A percentile compares a stretch with the other conserved stretches of the same genome.
Evolutionary conservation across 2,113 vertebrate species (phyloP).

Genomic region (Cheilinus undulatus): DNA sequence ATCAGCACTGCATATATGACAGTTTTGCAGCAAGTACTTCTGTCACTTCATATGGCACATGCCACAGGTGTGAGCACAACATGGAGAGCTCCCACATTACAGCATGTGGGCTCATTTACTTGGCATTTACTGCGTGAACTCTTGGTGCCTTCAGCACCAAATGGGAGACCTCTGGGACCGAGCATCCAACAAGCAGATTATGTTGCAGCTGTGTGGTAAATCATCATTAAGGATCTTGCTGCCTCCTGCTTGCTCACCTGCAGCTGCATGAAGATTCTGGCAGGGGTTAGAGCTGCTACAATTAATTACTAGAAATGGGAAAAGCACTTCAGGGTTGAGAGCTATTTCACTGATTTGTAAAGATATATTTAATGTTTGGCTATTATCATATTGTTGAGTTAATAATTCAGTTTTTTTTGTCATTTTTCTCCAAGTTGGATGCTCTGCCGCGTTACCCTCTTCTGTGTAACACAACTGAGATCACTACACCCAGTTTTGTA

Average conservation of each 20-base stretch:
- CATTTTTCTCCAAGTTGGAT: neutral
- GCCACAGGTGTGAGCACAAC: constrained; percentile 15
- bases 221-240: neutral
- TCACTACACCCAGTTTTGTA: neutral
- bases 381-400: neutral
- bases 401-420: neutral
- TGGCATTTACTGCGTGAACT: constrained; percentile 18
- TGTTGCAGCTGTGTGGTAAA: constrained; percentile 25
- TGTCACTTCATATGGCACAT: neutral
- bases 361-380: too few species aligned
- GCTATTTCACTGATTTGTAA: too few species aligned
- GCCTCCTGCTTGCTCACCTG: neutral
- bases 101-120: neutral
- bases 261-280: constrained; percentile 5
- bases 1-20: neutral
- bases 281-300: neutral
- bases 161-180: constrained; percentile 12
- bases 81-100: neutral
- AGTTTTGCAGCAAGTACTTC: neutral
- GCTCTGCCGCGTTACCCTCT: neutral
- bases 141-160: neutral
- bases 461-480: neutral
- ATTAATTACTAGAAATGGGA: neutral
- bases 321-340: too few species aligned
- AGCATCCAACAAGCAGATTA: constrained; percentile 2